Base-by-base conservation (phyloP, 2,888 invertebrate species). In the Ophraella communa region DNA sequence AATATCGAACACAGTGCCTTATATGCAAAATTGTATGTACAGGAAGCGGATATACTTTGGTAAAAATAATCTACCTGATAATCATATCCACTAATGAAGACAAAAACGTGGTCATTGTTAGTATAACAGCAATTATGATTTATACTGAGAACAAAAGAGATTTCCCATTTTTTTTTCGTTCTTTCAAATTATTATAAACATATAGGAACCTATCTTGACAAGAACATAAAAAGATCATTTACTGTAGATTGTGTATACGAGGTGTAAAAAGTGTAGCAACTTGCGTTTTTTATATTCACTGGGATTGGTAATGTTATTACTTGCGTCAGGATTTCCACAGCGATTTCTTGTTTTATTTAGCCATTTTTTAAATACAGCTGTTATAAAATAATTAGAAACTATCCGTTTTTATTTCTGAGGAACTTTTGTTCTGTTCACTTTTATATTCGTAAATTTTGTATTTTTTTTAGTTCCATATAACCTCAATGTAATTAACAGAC, bases 51-150 rank as follows among this genome's bases (percentile, higher is more conserved):
- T 45, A 52, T 53, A 45, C 21, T 54, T 47, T 47, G 33, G 58
- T 64, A 17, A 33, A 60, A 64, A 59, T 59, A 64, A 54, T 59
- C 52, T 64, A 65, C 65, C 65, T 65, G 65, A 20, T 33, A 35
- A 58, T 49, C 47, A 58, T 58, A 49, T 58, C 35, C 11, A 30
- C 30, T 49, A 52, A 52, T 30, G 24, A 47, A 14, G 11, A 30
- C 33, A 52, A 33, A 52, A 52, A 33, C 21, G 35, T 42, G 42
- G 23, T 8, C 42, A 42, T 54, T 54, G 54, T 54, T 54, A 17
- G 21, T 21, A 49, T 14, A n/a, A 17, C 27, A 27, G 23, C 45
- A 45, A 45, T 45, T 45, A 45, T 45, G 45, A 45, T 21, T 45
- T 45, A 45, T 20, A 45, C 45, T 21, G 20, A 45, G 45, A 51